Evolutionary conservation across 2,888 invertebrate species (phyloP), one percentile per base, ranked within the genome.

Genomic region (Malacosoma neustria): DNA sequence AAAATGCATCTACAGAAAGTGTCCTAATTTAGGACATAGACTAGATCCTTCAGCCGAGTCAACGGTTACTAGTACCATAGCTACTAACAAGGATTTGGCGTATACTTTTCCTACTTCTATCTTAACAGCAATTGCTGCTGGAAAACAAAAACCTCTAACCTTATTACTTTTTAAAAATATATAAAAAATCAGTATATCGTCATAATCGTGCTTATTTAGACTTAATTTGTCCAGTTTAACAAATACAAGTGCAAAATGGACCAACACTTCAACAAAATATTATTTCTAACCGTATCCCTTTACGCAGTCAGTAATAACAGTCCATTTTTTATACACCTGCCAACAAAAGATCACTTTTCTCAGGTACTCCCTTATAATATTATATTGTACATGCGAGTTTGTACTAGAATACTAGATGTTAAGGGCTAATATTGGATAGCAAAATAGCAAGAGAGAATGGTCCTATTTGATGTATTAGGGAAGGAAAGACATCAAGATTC

Each of bases 271-370:
- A 3, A 35, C 30, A 35, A 34, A 34, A 33, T 11, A 31, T 13
- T 9, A 35, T 14, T 30, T 13, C 14, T 14, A 35, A 30, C 30
- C 35, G 30, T 30, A 30, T 30, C 35, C 35, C 14, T 30, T 35
- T 14, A 35, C 30, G 14, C 14, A 35, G 30, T 9, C 32, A 15
- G 36, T 38, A 49, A 49, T 52, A 52, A 46, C 39, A 45, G 42
- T 37, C 39, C 46, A 49, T 51, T 55, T 54, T 54, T 54, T 51
- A 50, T 48, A 46, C 57, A 55, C 55, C 57, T 54, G 48, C 47
- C 51, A 41, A 49, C 49, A 54, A 51, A 49, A 42, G 42, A 30
- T 39, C 46, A 38, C 40, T 42, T 38, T 34, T 34, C 29, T 31
- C 32, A 29, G 31, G 34, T 15, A 13, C 14, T 34, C 34, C 42